Evolutionary conservation across 2,888 invertebrate genomes (phyloP), one percentile per base, ranked within the genome.

Genomic region (Stenolophus ochropezus): DNA sequence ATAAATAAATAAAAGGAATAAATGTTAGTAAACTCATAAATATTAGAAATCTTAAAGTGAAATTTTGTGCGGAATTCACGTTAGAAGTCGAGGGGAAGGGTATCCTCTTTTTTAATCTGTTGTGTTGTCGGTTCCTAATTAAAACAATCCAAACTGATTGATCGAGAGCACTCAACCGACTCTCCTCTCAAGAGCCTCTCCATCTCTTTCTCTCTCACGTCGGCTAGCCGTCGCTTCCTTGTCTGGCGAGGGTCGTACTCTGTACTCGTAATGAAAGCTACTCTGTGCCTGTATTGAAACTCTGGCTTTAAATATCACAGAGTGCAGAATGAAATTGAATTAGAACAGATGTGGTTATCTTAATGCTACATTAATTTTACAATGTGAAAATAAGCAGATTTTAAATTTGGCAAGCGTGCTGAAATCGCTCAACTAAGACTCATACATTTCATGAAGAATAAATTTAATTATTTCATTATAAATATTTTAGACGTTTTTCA

Each of bases 131-230:
- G 23, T 23, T 65, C 65, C 65, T 65, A 65, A 65, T 65, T 65
- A 65, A 65, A 65, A 65, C 65, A 65, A 65, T 65, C 65, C 65
- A 27, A 65, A 65, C 65, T 65, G 65, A 65, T 65, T 65, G 65
- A 65, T 65, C 65, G 65, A 65, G 65, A 65, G 27, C 27, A 65
- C 65, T 69, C 25, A 42, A 3, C 33, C 33, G 11, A 11, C 33
- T 42, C 33, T 42, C 33, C 33, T 42, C 33, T 42, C 33, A 42
- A 42, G 33, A 42, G 33, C 1, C 6, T 11, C 11, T 42, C 33
- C 33, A 6, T 42, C 33, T 42, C 11, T 42, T 42, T 42, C 33
- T 42, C 8, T 42, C 33, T 11, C n/a, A 42, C 33, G 8, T 1
- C n/a, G 11, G 6, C 33, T 11, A 42, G 6, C 33, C 11, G 3